A percentile compares a stretch with the other conserved stretches of the same genome.
Conservation (phyloP, 2,113 vertebrate genomes). For the Ariopsis seemanni region DNA sequence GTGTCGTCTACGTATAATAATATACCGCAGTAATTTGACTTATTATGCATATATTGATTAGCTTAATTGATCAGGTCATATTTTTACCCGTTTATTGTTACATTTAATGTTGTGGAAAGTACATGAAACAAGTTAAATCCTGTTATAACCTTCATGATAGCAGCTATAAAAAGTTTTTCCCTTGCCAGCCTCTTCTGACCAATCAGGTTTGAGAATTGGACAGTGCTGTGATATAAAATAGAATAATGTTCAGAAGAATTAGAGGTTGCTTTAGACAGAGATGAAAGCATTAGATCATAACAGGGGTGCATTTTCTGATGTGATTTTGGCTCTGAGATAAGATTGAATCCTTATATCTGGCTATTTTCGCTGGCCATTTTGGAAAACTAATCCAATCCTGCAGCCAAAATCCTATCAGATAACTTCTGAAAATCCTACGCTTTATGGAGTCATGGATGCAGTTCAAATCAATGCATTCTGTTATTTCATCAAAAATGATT, state of each 20-base stretch:
- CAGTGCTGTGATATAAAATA: not conserved
- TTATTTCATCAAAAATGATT: slow-evolving; percentile 19
- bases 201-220: not conserved
- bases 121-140: not conserved
- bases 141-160: not conserved
- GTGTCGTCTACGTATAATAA: too few relatives aligned
- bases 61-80: not conserved
- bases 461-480: not conserved
- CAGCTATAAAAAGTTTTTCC: not conserved
- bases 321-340: not conserved
- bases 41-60: too few relatives aligned
- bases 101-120: not conserved
- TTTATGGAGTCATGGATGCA: not conserved
- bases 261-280: not conserved
- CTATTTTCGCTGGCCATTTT: not conserved
- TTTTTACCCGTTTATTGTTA: not conserved
- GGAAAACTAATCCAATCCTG: not conserved
- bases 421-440: not conserved
- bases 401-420: slow-evolving; percentile 25
- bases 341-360: slow-evolving; percentile 15
- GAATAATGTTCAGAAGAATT: not conserved
- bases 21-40: too few relatives aligned
- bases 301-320: not conserved
- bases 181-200: not conserved
- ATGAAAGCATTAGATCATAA: not conserved